Percentiles rank a stretch among this genome's conserved stretches.
These are phyloP conservation scores for Rugalucina vietnamica DNA, from an alignment of 2,888 invertebrate species.

Conservation along the genomic window DNA sequence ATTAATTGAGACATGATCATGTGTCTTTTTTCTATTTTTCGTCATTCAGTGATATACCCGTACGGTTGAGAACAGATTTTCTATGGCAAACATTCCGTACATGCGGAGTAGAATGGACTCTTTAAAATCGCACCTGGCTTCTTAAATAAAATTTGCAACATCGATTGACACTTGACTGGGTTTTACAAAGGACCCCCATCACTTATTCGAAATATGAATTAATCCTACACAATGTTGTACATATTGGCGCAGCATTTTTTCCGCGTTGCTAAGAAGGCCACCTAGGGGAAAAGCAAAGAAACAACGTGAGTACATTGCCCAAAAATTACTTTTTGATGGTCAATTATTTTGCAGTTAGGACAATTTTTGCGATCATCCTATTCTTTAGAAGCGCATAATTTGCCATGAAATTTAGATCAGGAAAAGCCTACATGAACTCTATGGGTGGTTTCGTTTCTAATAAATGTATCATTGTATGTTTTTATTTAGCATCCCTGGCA, in stretches of 20 bases:
- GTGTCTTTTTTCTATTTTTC: no score
- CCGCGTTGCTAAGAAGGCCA: background rate
- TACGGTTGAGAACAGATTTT: background rate
- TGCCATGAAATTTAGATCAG: no score
- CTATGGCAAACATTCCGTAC: background rate
- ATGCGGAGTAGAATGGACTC: background rate
- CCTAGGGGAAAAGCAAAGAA: background rate
- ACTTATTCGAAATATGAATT: background rate
- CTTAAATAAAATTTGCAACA: constrained; percentile 45
- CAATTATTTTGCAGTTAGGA: background rate
- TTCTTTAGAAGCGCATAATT: no score
- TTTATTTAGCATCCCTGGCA: no score
- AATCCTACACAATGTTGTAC: background rate
- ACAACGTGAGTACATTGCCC: background rate
- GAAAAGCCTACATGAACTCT: no score
- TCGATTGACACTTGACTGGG: constrained; percentile 27
- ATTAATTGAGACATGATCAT: no score
- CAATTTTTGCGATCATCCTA: no score
- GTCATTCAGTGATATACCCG: background rate
- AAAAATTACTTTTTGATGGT: constrained; percentile 7
- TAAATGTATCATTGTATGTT: no score
- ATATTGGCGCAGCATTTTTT: background rate
- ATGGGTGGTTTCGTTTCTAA: no score
- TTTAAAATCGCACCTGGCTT: constrained; percentile 7
- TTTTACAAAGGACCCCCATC: background rate